Conservation (phyloP, 2,113 vertebrate genomes). For the Progne subis region DNA sequence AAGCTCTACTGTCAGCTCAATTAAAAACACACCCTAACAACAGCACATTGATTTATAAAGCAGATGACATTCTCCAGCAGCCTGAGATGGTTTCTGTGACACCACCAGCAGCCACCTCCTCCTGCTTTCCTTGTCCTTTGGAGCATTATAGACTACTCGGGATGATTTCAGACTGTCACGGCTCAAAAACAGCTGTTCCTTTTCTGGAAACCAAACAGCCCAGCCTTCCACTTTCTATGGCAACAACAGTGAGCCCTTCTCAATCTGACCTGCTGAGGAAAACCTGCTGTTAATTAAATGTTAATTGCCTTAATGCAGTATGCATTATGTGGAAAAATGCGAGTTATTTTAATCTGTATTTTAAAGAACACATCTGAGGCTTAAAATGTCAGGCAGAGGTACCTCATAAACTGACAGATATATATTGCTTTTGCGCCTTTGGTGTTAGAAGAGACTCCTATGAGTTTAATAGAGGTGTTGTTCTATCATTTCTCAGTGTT, state of each 20-base stretch:
- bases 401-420: neutral
- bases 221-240: slow-evolving; percentile 64
- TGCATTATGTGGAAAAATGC: slow-evolving; percentile 69
- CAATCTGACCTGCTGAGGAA: slow-evolving; percentile 83
- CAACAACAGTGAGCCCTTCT: slow-evolving; percentile 61
- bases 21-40: slow-evolving; percentile 57
- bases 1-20: slow-evolving; percentile 55
- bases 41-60: slow-evolving; percentile 56
- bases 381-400: slow-evolving; percentile 21
- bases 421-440: neutral
- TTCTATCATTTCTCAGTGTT: neutral
- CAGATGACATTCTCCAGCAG: slow-evolving; percentile 69
- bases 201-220: slow-evolving; percentile 60
- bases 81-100: slow-evolving; percentile 72
- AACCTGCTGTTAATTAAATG: slow-evolving; percentile 88
- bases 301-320: slow-evolving; percentile 86
- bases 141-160: slow-evolving; percentile 26
- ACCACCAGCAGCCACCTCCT: slow-evolving; percentile 16
- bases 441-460: neutral
- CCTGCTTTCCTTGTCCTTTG: slow-evolving; percentile 20
- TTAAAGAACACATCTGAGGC: slow-evolving; percentile 69
- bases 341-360: slow-evolving; percentile 74
- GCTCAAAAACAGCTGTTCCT: slow-evolving; percentile 59
- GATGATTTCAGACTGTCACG: slow-evolving; percentile 53
- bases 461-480: neutral